phyloP scores from a whole-genome alignment of 2,797 vertebrate genomes.

The Sarcophilus harrisii region DNA sequence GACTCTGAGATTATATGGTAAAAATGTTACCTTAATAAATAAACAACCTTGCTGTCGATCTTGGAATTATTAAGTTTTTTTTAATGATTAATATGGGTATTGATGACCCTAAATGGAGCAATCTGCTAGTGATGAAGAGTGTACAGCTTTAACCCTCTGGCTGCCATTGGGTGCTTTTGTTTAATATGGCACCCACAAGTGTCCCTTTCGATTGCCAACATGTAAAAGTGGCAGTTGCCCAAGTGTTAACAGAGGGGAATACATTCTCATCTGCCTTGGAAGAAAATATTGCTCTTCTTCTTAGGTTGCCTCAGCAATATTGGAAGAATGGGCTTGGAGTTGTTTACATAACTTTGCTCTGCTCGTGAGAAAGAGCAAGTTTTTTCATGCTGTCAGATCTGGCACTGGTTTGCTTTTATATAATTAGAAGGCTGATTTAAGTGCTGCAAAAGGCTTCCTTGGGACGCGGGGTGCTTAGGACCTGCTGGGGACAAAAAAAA shows the following conservation, averaged over 20 bases:
- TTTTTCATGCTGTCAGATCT: conserved; percentile 60
- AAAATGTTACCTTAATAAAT: conserved; percentile 27
- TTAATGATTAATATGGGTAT: conserved; percentile 45
- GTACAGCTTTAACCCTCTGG: conserved; percentile 67
- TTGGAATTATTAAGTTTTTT: conserved; percentile 57
- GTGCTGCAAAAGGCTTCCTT: conserved; percentile 67
- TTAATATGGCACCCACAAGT: conserved; percentile 54
- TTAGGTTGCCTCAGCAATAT: conserved; percentile 45
- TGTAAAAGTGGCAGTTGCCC: conserved; percentile 49
- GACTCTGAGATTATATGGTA: conserved; percentile 4
- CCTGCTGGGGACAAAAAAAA: conserved; percentile 58
- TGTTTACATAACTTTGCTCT: conserved; percentile 60
- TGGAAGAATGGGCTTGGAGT: conserved; percentile 49
- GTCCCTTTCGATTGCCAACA: conserved; percentile 69
- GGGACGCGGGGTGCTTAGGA: conserved; percentile 74
- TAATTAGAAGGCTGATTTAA: conserved; percentile 73
- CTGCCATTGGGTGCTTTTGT: conserved; percentile 63
- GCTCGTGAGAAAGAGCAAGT: conserved; percentile 64
- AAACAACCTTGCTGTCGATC: conserved; percentile 67
- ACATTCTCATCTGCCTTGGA: conserved; percentile 48
- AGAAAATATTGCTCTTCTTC: conserved; percentile 60
- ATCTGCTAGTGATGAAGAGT: conserved; percentile 78
- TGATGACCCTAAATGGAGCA: conserved; percentile 78
- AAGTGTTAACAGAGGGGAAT: conserved; percentile 32
- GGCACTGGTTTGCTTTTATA: conserved; percentile 70